phyloP scores from a whole-genome alignment of 2,113 vertebrate species.

The Junco hyemalis region DNA sequence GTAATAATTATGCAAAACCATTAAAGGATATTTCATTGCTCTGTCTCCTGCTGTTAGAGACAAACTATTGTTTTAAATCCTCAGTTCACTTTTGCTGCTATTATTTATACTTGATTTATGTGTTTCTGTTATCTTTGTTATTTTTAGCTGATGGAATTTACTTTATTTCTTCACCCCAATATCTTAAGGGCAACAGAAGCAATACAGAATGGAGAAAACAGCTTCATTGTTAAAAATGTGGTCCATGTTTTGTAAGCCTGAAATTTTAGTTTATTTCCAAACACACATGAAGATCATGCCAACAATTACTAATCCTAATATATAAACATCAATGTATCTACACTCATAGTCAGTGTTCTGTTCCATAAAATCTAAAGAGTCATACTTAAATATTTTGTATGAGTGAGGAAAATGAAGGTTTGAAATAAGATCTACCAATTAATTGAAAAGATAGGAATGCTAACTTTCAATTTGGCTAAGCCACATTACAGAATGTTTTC shows the following conservation, averaged over 20 bases:
- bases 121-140: slow-evolving; percentile 57
- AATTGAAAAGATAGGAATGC: neutral
- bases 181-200: slow-evolving; percentile 58
- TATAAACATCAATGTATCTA: neutral
- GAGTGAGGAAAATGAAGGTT: neutral
- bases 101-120: slow-evolving; percentile 64
- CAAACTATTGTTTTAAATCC: slow-evolving; percentile 12
- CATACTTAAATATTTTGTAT: neutral
- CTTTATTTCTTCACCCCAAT: slow-evolving; percentile 63
- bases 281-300: neutral
- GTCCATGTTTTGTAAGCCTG: neutral
- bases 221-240: neutral
- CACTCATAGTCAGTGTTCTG: neutral
- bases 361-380: neutral
- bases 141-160: slow-evolving; percentile 63
- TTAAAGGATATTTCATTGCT: neutral
- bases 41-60: neutral
- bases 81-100: neutral
- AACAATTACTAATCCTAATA: neutral
- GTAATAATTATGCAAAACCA: neutral
- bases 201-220: slow-evolving; percentile 13
- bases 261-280: slow-evolving; percentile 3
- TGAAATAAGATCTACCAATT: neutral
- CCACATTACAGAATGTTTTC: neutral
- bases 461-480: neutral